Evolutionary conservation across 1,140 invertebrate genomes (phyloP).

Genomic region (Lasioglossum baleicum): DNA sequence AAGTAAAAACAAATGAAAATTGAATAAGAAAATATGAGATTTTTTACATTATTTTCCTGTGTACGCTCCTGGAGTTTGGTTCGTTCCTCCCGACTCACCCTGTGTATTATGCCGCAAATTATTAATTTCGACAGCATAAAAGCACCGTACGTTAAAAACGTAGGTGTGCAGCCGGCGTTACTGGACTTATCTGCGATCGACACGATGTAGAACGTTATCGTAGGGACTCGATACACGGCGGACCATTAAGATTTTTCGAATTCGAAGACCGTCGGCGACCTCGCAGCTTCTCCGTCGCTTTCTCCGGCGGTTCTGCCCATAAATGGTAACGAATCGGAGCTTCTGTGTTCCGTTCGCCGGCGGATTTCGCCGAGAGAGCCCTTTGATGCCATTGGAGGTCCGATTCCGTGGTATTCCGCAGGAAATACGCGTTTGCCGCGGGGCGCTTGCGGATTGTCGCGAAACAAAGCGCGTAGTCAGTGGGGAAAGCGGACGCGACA

Average conservation of each 20-base stretch:
- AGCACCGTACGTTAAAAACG: no score
- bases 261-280: neutral
- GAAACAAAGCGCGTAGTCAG: neutral
- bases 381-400: neutral
- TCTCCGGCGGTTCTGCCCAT: slow-evolving; percentile 28
- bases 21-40: no score
- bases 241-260: slow-evolving; percentile 14
- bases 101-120: no score
- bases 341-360: neutral
- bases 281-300: slow-evolving; percentile 10
- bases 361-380: neutral
- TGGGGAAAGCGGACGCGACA: neutral
- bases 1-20: no score
- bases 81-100: no score
- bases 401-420: slow-evolving; percentile 8
- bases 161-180: no score
- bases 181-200: no score
- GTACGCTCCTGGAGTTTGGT: no score
- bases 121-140: no score
- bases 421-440: neutral
- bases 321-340: slow-evolving; percentile 39
- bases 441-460: neutral
- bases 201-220: no score
- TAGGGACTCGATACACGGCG: neutral
- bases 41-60: no score